Evolutionary conservation across 2,888 invertebrate species (phyloP), one percentile per base, ranked within the genome.

Genomic region (Chloroclystis v-ata): DNA sequence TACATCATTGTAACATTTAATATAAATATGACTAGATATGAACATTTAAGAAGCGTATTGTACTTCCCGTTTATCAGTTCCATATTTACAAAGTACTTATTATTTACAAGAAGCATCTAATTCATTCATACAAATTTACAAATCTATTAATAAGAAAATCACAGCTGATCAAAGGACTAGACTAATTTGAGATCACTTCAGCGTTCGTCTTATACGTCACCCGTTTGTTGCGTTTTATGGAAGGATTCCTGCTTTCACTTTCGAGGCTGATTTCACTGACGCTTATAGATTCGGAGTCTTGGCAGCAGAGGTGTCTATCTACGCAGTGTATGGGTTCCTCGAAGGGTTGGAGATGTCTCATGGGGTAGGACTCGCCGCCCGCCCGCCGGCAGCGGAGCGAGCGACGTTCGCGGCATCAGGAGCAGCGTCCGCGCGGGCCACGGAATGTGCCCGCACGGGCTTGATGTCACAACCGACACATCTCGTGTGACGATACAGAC

Each of bases 381-480:
- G 54, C 35, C 6, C 77, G 73, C 60, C 78, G 67, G 28, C 66
- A 57, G 60, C 73, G 70, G 57, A 68, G 59, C 60, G 79, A 73
- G 66, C 81, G 82, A 69, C 84, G 82, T 39, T 70, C 76, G 49
- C 79, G 73, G 59, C 85, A 84, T 85, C 86, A 83, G 63, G 86
- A 83, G 52, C 83, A 85, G 0, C 84, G 71, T 1, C 75, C 60
- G 45, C 85, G 76, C 32, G 77, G 72, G 14, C 74, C 71, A 10
- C 82, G 76, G 56, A 82, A 75, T 2, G 76, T 72, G 12, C 86
- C 82, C 60, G 82, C 80, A 55, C 89, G 81, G 39, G 88, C 87
- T 64, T 90, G 89, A 59, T 90, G 91, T 91, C 91, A 92, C 90
- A 91, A 90, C n/a, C 90, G 89, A 72, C 91, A 91, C 78, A 91